Evolutionary conservation across 1,140 invertebrate genomes (phyloP).

Genomic region (Megalonaias nervosa): DNA sequence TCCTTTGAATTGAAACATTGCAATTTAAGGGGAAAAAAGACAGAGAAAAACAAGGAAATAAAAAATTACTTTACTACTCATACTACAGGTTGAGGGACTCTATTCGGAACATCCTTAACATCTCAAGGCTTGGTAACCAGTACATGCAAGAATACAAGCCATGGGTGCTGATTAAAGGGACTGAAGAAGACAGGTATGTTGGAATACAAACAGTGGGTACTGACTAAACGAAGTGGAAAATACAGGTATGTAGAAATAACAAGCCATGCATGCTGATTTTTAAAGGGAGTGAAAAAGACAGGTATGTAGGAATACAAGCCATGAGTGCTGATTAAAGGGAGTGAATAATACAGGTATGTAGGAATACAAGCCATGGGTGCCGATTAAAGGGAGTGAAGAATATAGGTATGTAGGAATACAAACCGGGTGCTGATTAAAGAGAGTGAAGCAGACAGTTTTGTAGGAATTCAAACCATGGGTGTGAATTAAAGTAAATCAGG

Average conservation of each 20-base stretch:
- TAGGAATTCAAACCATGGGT: conserved; percentile 96
- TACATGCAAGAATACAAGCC: conserved; percentile 96
- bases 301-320: conserved; percentile 37
- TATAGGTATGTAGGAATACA: conserved; percentile 50
- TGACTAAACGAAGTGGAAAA: conserved; percentile 81
- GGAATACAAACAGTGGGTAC: conserved; percentile 92
- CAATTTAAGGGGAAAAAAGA: too few relatives aligned
- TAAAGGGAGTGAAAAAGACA: neutral
- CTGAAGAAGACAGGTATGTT: conserved; percentile 75
- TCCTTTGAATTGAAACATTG: too few relatives aligned
- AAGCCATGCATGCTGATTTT: too few relatives aligned
- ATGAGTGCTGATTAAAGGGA: too few relatives aligned
- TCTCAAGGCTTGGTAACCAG: conserved; percentile 95
- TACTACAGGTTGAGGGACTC: conserved; percentile 83
- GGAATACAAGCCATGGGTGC: conserved; percentile 92
- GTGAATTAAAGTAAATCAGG: too few relatives aligned
- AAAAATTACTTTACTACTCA: conserved; percentile 6
- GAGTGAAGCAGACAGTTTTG: conserved; percentile 73
- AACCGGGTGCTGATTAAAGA: too few relatives aligned
- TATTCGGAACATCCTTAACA: conserved; percentile 86
- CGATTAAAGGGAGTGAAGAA: conserved; percentile 81
- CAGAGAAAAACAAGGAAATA: too few relatives aligned
- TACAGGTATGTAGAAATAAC: conserved; percentile 51
- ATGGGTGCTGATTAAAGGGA: conserved; percentile 92
- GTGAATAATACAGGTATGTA: too few relatives aligned